A percentile compares a stretch with the other conserved stretches of the same genome.
phyloP scores from a whole-genome alignment of 2,888 invertebrate genomes.

The Pollenia griseotomentosa region DNA sequence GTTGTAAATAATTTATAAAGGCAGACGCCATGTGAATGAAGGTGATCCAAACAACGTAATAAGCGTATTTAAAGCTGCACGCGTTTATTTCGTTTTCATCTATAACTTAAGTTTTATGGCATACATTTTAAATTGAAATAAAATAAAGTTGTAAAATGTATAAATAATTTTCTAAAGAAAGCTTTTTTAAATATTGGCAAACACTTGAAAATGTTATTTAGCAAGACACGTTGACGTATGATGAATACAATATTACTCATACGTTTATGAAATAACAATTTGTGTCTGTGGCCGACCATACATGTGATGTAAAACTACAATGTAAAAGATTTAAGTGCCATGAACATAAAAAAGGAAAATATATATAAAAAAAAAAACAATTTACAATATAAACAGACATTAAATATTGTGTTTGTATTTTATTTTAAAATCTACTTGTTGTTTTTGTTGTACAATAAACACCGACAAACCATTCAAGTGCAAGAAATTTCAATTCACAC shows the following conservation, averaged over 20 bases:
- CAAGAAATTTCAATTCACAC: constrained; percentile 31
- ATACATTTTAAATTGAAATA: neutral
- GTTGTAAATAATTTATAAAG: constrained; percentile 46
- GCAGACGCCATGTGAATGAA: neutral
- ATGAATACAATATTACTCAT: constrained; percentile 33
- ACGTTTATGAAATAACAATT: neutral
- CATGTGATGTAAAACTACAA: neutral
- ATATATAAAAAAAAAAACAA: constrained; percentile 12
- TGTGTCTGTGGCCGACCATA: too few relatives aligned
- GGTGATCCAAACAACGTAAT: neutral
- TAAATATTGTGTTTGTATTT: neutral
- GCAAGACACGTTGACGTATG: neutral
- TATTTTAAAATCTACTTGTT: constrained; percentile 15
- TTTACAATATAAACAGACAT: constrained; percentile 10
- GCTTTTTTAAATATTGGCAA: too few relatives aligned
- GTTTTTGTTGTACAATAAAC: constrained; percentile 42
- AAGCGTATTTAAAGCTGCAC: neutral
- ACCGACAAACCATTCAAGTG: constrained; percentile 58
- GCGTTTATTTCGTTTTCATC: too few relatives aligned
- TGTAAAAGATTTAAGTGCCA: neutral
- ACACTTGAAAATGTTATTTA: too few relatives aligned
- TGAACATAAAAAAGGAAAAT: neutral
- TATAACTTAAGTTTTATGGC: too few relatives aligned
- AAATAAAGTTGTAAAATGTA: neutral
- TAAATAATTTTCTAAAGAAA: too few relatives aligned